Evolutionary conservation across 92 coral and sea anemone genomes (phyloP).

Genomic region (Metridium senile): DNA sequence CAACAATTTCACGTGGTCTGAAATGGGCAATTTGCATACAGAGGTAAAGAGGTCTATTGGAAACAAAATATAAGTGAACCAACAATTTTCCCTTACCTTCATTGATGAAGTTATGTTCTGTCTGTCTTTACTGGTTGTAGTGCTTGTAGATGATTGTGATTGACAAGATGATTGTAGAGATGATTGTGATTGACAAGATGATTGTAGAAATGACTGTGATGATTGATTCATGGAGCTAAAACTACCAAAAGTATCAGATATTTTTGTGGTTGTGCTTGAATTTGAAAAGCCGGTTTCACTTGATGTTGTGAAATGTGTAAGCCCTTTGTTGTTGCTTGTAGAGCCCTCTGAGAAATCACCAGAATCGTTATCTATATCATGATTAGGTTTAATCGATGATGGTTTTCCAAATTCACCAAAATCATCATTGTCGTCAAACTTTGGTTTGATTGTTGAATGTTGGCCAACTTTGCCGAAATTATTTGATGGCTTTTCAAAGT

Average conservation of each 20-base stretch:
- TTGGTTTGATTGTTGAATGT: conserved; percentile 15
- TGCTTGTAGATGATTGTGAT: not conserved
- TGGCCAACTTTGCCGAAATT: too few relatives aligned
- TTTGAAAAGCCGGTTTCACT: not conserved
- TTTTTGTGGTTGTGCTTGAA: conserved; percentile 1
- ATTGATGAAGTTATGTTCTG: too few relatives aligned
- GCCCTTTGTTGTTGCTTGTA: not conserved
- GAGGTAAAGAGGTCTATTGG: too few relatives aligned
- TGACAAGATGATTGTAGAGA: not conserved
- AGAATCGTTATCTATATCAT: conserved; percentile 12
- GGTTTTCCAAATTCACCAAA: conserved; percentile 41
- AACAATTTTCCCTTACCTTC: too few relatives aligned
- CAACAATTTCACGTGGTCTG: too few relatives aligned
- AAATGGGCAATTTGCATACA: too few relatives aligned
- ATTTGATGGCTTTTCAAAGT: conserved; percentile 23
- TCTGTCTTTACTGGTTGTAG: too few relatives aligned
- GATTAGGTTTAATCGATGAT: not conserved
- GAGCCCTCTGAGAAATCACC: conserved; percentile 25
- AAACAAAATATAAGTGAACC: too few relatives aligned
- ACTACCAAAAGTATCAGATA: conserved; percentile 23
- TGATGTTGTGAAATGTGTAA: not conserved
- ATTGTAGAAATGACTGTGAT: conserved; percentile 6
- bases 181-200: not conserved
- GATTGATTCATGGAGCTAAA: conserved; percentile 14
- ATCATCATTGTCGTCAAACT: conserved; percentile 18